Evolutionary conservation across 1,140 invertebrate species (phyloP), one percentile per base, ranked within the genome.

Genomic region (Brachionus koreanus): DNA sequence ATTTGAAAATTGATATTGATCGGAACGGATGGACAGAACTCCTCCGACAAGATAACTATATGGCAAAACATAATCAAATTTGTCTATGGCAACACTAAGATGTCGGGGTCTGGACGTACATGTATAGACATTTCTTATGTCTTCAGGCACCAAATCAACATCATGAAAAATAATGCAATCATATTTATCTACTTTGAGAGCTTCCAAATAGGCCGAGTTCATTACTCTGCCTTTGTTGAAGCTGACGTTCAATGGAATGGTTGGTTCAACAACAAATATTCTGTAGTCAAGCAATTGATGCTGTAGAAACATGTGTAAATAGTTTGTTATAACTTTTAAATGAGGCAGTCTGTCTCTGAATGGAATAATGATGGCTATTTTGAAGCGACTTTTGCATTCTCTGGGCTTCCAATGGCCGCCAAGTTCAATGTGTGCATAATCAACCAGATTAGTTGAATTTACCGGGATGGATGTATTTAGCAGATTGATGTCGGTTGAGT

Each of bases 311-410:
- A 85, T 85, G 82, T 88, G 87, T 12, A 88, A 76, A 63, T 86
- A 85, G 35, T 84, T 84, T 6, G 88, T 84, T 19, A 88, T 82
- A 13, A 86, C 84, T 76, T 84, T 84, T 7, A 88, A 83, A 82
- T 88, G 86, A 52, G 90, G 88, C 82, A 92, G 25, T 10, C 87
- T 79, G 84, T 87, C 85, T 52, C 87, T 37, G 49, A 39, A 88
- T 3, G 87, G 87, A 43, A 88, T 85, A 42, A 88, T 85, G 43
- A 88, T 83, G 33, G 86, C 86, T 23, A 86, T 84, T 12, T 85
- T 84, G 77, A 86, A 84, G 13, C 85, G 82, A 19, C 86, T 83
- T 35, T 85, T 35, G 67, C 87, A 87, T 3, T 83, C 35, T 5
- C 19, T 23, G 5, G 86, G 87, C 23, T 81, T 84, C 77, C 52